phyloP scores from a whole-genome alignment of 2,113 vertebrate genomes.

The Silurus asotus region DNA sequence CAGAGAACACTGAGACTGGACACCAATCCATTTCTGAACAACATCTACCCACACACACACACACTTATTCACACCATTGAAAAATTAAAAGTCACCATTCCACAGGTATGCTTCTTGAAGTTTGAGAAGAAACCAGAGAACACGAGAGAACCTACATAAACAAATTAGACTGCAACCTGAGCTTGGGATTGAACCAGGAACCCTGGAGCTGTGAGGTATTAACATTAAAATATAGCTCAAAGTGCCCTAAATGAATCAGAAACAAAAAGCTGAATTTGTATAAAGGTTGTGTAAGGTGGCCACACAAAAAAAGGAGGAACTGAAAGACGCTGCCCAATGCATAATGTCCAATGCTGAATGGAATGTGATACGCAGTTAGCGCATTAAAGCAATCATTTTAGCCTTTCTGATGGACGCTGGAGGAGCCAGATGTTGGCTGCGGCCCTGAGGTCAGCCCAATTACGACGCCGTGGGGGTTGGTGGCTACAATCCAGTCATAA shows the following conservation, averaged over 20 bases:
- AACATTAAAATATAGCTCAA: neutral
- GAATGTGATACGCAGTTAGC: conserved; percentile 47
- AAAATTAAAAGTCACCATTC: neutral
- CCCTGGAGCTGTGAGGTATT: neutral
- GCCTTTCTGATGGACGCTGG: conserved; percentile 35
- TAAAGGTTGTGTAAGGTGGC: neutral
- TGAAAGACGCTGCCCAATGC: conserved; percentile 8
- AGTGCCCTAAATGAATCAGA: neutral
- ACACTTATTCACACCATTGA: neutral
- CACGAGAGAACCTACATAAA: neutral
- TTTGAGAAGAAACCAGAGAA: neutral
- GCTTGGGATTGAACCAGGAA: too few species aligned
- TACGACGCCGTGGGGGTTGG: conserved; percentile 45
- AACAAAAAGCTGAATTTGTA: neutral
- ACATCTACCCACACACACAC: neutral
- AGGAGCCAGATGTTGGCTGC: conserved; percentile 56
- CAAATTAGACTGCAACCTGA: neutral
- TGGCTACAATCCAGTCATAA: conserved; percentile 52
- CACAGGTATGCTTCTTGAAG: neutral
- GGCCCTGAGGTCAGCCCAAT: conserved; percentile 51
- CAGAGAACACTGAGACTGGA: neutral
- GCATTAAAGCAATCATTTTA: conserved; percentile 57
- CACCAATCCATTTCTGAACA: neutral
- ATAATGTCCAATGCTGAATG: conserved; percentile 33
- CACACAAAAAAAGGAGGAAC: neutral